Conservation (phyloP, 2,113 vertebrate genomes). For the Aplodontia rufa region DNA sequence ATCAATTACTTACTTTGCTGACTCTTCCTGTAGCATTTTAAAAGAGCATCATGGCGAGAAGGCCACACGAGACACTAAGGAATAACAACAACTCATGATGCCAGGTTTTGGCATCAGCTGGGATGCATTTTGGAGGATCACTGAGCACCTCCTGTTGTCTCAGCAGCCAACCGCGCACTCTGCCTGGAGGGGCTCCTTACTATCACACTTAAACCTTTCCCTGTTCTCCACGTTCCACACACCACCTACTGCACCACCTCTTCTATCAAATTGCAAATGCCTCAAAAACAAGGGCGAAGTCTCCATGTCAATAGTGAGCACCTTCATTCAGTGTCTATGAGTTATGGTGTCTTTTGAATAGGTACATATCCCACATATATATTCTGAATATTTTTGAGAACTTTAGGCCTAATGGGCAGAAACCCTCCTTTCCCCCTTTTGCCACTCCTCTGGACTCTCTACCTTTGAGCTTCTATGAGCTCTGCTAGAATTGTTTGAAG, state of each 20-base stretch:
- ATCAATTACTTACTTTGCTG: background rate
- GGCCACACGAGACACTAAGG: background rate
- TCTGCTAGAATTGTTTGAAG: background rate
- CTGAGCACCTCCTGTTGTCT: background rate
- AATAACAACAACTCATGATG: background rate
- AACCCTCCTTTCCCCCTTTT: background rate
- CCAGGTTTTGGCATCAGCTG: background rate
- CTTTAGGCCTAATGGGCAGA: background rate
- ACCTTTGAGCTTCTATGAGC: background rate
- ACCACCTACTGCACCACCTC: background rate
- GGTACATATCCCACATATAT: background rate
- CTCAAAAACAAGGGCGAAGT: background rate
- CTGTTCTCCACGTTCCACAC: fast-evolving
- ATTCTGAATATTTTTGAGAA: background rate
- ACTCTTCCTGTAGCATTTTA: background rate
- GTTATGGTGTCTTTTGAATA: background rate
- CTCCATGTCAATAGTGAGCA: background rate
- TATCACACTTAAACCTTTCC: background rate
- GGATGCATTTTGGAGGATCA: background rate
- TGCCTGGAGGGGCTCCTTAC: background rate
- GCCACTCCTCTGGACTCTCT: background rate
- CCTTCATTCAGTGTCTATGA: background rate
- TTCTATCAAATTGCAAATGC: background rate
- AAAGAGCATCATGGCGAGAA: background rate
- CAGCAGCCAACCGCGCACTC: background rate